phyloP scores from a whole-genome alignment of 2,797 vertebrate species.

The Zonotrichia albicollis region DNA sequence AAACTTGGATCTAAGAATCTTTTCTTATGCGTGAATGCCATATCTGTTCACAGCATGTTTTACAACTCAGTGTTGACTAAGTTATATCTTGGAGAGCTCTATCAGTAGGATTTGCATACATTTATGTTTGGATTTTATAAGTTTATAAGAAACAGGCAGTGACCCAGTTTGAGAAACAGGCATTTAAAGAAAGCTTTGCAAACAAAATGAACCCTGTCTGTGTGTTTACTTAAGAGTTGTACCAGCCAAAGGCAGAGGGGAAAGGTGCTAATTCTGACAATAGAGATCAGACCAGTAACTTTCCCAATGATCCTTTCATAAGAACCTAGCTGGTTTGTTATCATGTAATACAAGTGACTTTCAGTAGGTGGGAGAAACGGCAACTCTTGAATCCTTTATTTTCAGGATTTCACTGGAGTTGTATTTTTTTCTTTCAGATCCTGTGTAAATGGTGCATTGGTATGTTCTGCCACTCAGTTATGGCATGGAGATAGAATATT shows the following conservation, averaged over 20 bases:
- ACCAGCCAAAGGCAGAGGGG: background rate
- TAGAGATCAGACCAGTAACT: background rate
- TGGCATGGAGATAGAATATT: conserved; percentile 98
- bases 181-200: background rate
- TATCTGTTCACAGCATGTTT: background rate
- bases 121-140: background rate
- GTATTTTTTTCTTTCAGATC: conserved; percentile 78
- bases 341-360: background rate
- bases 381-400: background rate
- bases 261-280: background rate
- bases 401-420: background rate
- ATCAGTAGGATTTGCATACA: background rate
- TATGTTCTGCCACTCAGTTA: conserved; percentile 85
- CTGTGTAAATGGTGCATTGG: conserved; percentile 91
- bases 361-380: background rate
- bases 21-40: background rate
- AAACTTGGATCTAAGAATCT: conserved; percentile 1
- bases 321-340: background rate
- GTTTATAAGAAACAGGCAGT: background rate
- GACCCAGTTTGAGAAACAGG: background rate
- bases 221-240: background rate
- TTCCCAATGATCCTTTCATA: background rate
- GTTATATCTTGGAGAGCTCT: background rate
- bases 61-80: background rate
- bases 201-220: background rate